Evolutionary conservation across 2,113 vertebrate species (phyloP), one percentile per base, ranked within the genome.

Genomic region (Natator depressus): DNA sequence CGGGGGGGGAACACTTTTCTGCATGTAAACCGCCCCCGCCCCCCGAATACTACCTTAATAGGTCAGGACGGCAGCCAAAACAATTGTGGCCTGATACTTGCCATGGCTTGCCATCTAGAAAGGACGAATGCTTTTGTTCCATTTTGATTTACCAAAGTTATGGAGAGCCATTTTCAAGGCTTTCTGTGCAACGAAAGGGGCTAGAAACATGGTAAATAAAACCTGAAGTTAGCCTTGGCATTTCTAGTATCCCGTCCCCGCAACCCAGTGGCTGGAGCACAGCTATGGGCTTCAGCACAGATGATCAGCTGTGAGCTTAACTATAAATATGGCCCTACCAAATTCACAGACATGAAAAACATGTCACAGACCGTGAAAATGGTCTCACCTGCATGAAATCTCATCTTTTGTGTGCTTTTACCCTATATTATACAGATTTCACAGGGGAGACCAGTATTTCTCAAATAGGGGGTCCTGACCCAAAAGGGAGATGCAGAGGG

Each of bases 341-440:
- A 51, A 51, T 17, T 51, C 51, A 51, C 16, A 51, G 51, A 16
- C 51, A 51, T 51, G 51, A 51, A 51, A 51, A 51, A 51, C 51
- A 2, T 5, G 2, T 16, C 51, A 17, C 5, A 5, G 51, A 51
- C 51, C 0, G 5, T 2, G 51, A 51, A 17, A 51, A 16, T 51
- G 16, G 16, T 51, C 51, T 51, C 51, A 51, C 51, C 51, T 12
- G 51, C 51, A 17, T 51, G 51, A 51, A 17, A 51, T 51, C 50
- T 51, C 14, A 51, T 51, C 51, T 51, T 51, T 17, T 51, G 16
- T 51, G 16, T 51, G 51, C 51, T 51, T 51, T 51, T 51, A 51
- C 51, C 51, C 16, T 17, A 51, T 6, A 6, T 16, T 51, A 51
- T 51, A 51, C 16, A 17, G 51, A 51, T 51, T 51, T 51, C 51